Evolutionary conservation across 2,888 invertebrate genomes (phyloP), one percentile per base, ranked within the genome.

Genomic region (Clostera curtula): DNA sequence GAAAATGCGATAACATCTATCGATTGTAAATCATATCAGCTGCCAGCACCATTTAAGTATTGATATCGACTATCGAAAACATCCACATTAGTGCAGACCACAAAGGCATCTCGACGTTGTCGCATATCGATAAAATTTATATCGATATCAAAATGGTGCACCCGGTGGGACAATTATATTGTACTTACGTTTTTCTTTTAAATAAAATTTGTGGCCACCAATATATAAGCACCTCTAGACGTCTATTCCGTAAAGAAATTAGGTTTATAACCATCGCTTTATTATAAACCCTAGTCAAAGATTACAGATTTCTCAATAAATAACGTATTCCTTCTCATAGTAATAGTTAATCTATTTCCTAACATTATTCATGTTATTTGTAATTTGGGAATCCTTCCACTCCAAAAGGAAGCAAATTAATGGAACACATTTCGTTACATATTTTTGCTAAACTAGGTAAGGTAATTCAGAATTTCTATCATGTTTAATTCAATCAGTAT

Each of bases 221-320:
- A 37, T 35, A 32, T 11, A 35, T 24, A 47, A 47, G 47, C 47
- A 49, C 49, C 45, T 36, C 28, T 38, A 36, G 10, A 19, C 9
- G 7, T 18, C 15, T 25, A 12, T n/a, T 29, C 24, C 33, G 28
- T 30, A 34, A 26, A 30, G 33, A 36, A 21, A 13, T 13, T 22
- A 22, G 22, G 22, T 22, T 22, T 22, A 8, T 5, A 22, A 22
- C 20, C 26, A 36, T 36, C 17, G 17, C 22, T 19, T 18, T 12
- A 34, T 22, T 23, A 7, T 22, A 20, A 24, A 28, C 14, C 22
- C 24, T 33, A 30, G 36, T 26, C 31, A 37, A 31, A 28, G 21
- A 28, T 25, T 19, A 15, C 22, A 21, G 12, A 11, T 22, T 2
- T 18, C 8, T 7, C 8, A 18, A 17, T 31, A 29, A 21, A 12